phyloP scores from a whole-genome alignment of 2,888 invertebrate genomes.

The Electrophaes corylata region DNA sequence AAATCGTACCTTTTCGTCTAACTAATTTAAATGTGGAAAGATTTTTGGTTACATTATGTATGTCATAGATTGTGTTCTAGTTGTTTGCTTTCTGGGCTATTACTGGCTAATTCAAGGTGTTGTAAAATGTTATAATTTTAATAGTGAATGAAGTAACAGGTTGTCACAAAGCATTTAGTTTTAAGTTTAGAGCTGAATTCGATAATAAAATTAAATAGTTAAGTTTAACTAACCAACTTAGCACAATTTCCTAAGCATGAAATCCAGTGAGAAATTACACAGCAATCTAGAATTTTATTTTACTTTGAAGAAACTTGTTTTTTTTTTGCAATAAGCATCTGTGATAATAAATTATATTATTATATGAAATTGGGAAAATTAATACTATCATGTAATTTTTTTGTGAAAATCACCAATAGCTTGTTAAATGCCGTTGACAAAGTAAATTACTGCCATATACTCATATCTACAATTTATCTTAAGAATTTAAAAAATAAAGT shows the following conservation, averaged over 20 bases:
- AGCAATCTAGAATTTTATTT: not conserved
- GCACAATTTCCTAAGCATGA: constrained; percentile 12
- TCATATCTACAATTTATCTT: constrained; percentile 25
- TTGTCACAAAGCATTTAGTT: constrained; percentile 69
- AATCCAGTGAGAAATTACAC: not conserved
- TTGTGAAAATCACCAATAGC: constrained; percentile 30
- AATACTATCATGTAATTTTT: constrained; percentile 24
- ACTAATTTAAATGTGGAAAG: not conserved
- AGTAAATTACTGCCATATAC: constrained; percentile 75
- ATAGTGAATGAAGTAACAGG: constrained; percentile 37
- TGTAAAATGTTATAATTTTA: constrained; percentile 33
- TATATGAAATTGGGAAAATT: constrained; percentile 46
- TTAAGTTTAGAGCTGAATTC: constrained; percentile 61
- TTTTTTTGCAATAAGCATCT: constrained; percentile 69
- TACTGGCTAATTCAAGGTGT: no score
- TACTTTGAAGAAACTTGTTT: not conserved
- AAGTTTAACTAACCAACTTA: constrained; percentile 11
- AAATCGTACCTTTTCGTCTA: not conserved
- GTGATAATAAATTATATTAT: constrained; percentile 74
- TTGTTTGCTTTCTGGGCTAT: constrained; percentile 20
- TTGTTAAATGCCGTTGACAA: constrained; percentile 49
- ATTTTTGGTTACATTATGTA: constrained; percentile 36
- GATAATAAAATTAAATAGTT: constrained; percentile 29
- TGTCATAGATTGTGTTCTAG: constrained; percentile 40
- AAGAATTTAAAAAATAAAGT: constrained; percentile 1